Evolutionary conservation across 2,113 vertebrate genomes (phyloP), one percentile per base, ranked within the genome.

Genomic region (Cyprinus carpio): DNA sequence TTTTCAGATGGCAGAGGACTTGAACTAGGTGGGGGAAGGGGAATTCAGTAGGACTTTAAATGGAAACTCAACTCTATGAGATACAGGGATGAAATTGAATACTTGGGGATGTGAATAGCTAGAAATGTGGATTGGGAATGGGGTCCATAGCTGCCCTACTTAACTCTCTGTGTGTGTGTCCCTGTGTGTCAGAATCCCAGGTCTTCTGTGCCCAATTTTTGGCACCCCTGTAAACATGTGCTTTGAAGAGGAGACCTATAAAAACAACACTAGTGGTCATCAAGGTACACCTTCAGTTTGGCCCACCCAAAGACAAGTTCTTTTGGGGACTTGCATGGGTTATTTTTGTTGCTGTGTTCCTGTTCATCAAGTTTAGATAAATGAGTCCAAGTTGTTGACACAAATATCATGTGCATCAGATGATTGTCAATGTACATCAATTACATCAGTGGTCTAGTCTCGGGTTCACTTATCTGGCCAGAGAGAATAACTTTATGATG

Each of bases 181-280:
- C 40, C 34, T 86, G 84, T 80, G 81, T 46, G 43, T 46, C 83
- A 34, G 74, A 75, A 71, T 77, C 75, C 86, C 79, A 37, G 88
- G 90, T 92, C 90, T 86, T 90, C 88, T 91, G 92, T 92, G 92
- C 84, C 54, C 84, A 77, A 86, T 74, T 51, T 83, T 40, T 79
- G 64, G 49, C 49, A 91, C 91, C 90, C 92, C 85, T 83, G 87
- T 91, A 95, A 95, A 95, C 94, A 94, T 88, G 88, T 91, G 91
- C 93, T 95, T 94, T 93, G 91, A 95, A 95, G 93, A 46, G 82
- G 88, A 77, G 82, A 85, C 91, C 90, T 89, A 86, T 87, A 89
- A 90, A 91, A 88, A 88, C 91, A 91, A 77, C 71, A 87, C 88
- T 88, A 93, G 91, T 83, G 86, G 86, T 93, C 91, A 91, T 91